These are phyloP conservation scores for Tridacna crocea DNA, from an alignment of 2,888 invertebrate species.

Conservation along the genomic window DNA sequence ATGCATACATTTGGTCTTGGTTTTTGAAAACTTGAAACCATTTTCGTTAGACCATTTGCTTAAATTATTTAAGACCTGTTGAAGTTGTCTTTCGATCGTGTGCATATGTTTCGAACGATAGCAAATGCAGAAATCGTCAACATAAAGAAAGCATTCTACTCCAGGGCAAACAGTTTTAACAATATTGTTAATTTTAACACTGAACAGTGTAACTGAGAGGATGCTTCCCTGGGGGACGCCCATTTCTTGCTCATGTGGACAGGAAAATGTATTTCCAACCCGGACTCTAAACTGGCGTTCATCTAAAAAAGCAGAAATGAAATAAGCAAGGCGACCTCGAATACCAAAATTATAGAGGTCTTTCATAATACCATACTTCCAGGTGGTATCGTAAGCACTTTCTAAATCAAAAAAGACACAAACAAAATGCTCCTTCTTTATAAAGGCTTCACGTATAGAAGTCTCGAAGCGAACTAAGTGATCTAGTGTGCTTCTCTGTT, in stretches of 20 bases:
- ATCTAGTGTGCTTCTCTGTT: slow-evolving; percentile 42
- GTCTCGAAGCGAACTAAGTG: slow-evolving; percentile 58
- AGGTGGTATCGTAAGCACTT: slow-evolving; percentile 41
- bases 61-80: slow-evolving; percentile 10
- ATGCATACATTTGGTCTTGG: slow-evolving; percentile 46
- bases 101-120: slow-evolving; percentile 16
- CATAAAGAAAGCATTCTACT: slow-evolving; percentile 27
- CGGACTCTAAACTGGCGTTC: slow-evolving; percentile 27
- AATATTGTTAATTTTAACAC: slow-evolving; percentile 29
- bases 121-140: slow-evolving; percentile 30
- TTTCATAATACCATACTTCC: slow-evolving; percentile 47
- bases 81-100: slow-evolving; percentile 32
- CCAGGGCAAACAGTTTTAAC: slow-evolving; percentile 7
- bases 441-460: slow-evolving; percentile 58
- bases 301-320: slow-evolving; percentile 20
- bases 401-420: slow-evolving; percentile 51
- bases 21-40: slow-evolving; percentile 46
- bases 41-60: slow-evolving; percentile 27
- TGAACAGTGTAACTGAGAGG: slow-evolving; percentile 26
- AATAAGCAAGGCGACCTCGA: slow-evolving; percentile 17
- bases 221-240: slow-evolving; percentile 33
- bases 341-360: slow-evolving; percentile 37
- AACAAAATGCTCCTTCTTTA: slow-evolving; percentile 56
- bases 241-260: slow-evolving; percentile 16
- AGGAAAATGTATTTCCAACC: slow-evolving; percentile 22